Evolutionary conservation across 2,113 vertebrate genomes (phyloP).

Genomic region (Cyanoramphus novaezelandiae): DNA sequence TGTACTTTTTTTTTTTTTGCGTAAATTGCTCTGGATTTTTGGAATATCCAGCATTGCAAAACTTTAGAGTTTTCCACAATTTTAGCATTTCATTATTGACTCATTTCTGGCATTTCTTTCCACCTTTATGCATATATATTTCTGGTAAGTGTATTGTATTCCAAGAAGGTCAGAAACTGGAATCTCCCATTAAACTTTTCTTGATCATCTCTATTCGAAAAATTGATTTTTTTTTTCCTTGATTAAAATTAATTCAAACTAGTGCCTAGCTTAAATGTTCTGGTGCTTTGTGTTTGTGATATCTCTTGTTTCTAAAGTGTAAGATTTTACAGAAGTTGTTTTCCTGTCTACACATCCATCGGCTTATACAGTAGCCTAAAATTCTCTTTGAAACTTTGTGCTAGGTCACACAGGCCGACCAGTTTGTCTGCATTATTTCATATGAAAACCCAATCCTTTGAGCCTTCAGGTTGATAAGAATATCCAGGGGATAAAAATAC

Average conservation of each 20-base stretch:
- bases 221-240: neutral
- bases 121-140: neutral
- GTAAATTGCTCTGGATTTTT: slow-evolving; percentile 38
- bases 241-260: neutral
- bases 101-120: neutral
- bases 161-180: neutral
- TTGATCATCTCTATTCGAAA: neutral
- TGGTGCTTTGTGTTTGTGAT: neutral
- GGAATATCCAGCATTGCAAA: slow-evolving; percentile 33
- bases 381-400: neutral
- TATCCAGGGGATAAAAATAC: neutral
- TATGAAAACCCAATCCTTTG: neutral
- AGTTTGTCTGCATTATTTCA: neutral
- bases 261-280: neutral
- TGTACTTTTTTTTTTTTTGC: neutral
- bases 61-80: neutral
- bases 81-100: neutral
- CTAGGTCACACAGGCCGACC: neutral
- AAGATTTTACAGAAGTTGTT: neutral
- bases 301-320: neutral
- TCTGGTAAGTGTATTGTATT: neutral
- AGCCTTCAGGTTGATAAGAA: neutral
- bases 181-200: neutral
- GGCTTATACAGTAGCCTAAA: neutral
- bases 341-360: neutral